These are phyloP conservation scores for Poeciliopsis presidionis DNA, from an alignment of 2,797 vertebrate genomes.

Conservation along the genomic window DNA sequence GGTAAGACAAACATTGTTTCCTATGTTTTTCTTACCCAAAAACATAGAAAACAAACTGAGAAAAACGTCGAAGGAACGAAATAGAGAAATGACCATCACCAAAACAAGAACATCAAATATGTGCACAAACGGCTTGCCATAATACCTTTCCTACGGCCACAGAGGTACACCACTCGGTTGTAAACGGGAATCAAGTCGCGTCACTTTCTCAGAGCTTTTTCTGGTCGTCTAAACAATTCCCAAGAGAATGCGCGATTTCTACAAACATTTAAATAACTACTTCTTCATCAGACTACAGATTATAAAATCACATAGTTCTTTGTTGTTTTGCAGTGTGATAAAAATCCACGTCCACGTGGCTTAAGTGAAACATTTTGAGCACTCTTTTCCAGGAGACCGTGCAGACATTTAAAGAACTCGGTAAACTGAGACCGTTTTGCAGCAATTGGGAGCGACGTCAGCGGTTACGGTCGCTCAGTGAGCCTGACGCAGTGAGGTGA, in stretches of 20 bases:
- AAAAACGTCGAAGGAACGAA: background rate
- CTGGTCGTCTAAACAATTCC: background rate
- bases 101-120: background rate
- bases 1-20: too few species aligned
- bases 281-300: background rate
- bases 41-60: background rate
- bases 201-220: background rate
- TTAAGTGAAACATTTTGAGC: background rate
- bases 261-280: background rate
- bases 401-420: background rate
- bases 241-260: background rate
- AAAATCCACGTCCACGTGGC: background rate
- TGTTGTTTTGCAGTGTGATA: background rate
- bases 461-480: conserved; percentile 35
- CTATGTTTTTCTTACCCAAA: background rate
- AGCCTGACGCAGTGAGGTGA: conserved; percentile 73
- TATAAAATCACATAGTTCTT: background rate
- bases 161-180: background rate
- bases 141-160: background rate
- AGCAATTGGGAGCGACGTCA: conserved; percentile 36
- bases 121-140: background rate
- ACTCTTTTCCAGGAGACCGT: background rate
- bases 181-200: background rate
- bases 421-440: background rate
- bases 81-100: background rate